Base-by-base conservation (phyloP, 1,140 invertebrate species). In the Bombus waltoni region DNA sequence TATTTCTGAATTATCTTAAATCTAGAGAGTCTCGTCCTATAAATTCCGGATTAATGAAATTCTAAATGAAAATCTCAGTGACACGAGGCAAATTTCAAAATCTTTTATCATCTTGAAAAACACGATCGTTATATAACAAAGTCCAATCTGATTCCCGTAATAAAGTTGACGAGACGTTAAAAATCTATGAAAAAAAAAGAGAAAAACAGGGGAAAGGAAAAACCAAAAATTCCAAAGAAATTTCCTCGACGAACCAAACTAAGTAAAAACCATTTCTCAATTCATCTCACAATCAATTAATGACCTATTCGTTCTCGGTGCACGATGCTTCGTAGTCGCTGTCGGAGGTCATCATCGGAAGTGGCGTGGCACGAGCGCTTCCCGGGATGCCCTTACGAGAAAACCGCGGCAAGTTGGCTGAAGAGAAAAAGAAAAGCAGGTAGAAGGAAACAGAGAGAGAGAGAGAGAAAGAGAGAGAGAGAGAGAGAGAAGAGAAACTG, bases 271-370 rank as follows among this genome's bases (percentile, higher is more conserved):
- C 47, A 53, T 62, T 13, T 11, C 59, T 13, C 4, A 2, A 35
- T 44, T 62, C 38, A 59, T 53, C 40, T 47, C n/a, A 10, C 57
- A 59, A 35, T 83, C 62, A 68, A 83, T 83, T 83, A 83, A 76
- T 76, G 66, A 66, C 35, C 57, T n/a, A 25, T 66, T 62, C n/a
- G 42, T 75, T 65, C 28, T 65, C 53, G 1, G n/a, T 42, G 44
- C 8, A 22, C n/a, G n/a, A 66, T 32, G 59, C 28, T n/a, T n/a
- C 3, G 59, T 3, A 62, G 28, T 62, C 40, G 28, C 40, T 28
- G 71, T 76, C 62, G 47, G 76, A 84, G 53, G 59, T 84, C 57
- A 84, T 84, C 66, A 80, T 84, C 53, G 76, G 59, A 84, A 84
- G 83, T 84, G 66, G 32, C 68, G 22, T 18, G 53, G 47, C 68